Percentiles rank a stretch among this genome's conserved stretches.
phyloP scores from a whole-genome alignment of 2,113 vertebrate genomes.

The Smithornis capensis region DNA sequence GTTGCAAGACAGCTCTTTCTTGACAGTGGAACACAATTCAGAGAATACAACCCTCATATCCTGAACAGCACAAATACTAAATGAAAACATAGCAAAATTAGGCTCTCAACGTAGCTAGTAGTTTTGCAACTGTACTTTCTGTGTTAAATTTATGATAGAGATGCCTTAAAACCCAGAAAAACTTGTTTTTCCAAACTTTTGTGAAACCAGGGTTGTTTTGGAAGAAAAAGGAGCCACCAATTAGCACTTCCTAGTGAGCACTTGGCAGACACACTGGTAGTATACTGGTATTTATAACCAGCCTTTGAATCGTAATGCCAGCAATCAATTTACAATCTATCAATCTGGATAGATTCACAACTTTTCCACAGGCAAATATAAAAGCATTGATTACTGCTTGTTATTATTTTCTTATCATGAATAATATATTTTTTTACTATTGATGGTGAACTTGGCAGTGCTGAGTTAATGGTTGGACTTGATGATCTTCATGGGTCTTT shows the following conservation, averaged over 20 bases:
- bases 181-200: not conserved
- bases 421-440: not conserved
- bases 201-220: not conserved
- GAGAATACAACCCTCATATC: not conserved
- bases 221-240: not conserved
- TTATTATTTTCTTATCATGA: not conserved
- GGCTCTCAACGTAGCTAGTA: not conserved
- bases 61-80: not conserved
- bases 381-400: not conserved
- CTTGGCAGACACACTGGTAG: not conserved
- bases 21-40: not conserved
- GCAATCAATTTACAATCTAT: conserved; percentile 91
- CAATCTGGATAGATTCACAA: conserved; percentile 93
- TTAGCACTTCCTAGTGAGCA: not conserved
- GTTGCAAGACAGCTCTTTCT: not conserved
- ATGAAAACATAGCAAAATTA: not conserved
- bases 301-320: conserved; percentile 92
- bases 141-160: not conserved
- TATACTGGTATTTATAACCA: conserved; percentile 87
- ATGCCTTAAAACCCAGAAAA: not conserved
- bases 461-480: not conserved
- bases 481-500: not conserved
- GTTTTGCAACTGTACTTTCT: not conserved
- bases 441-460: not conserved
- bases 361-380: conserved; percentile 87